phyloP scores from a whole-genome alignment of 1,140 invertebrate species.

The Thaumetopoea pityocampa region DNA sequence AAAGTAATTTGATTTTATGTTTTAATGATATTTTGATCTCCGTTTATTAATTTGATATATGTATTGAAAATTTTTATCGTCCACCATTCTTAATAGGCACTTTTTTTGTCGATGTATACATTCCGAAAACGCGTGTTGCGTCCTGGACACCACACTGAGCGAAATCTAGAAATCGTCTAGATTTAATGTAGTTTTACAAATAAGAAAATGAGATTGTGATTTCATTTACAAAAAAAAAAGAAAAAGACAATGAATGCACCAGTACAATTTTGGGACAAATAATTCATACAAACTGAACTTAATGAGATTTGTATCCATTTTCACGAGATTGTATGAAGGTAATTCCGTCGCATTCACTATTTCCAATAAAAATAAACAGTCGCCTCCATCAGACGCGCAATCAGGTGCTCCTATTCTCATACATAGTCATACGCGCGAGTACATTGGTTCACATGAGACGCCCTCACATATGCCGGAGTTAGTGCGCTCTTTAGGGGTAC shows the following conservation, averaged over 20 bases:
- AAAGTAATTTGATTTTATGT: no score
- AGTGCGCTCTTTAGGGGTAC: conserved; percentile 27
- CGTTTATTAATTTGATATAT: no score
- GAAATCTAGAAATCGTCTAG: no score
- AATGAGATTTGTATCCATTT: conserved; percentile 14
- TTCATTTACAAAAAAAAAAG: no score
- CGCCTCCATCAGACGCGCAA: conserved; percentile 51
- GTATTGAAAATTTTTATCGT: no score
- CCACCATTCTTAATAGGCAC: no score
- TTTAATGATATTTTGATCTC: no score
- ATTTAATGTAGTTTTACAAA: no score
- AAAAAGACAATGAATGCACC: background rate
- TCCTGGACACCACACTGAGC: no score
- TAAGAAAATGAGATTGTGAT: no score
- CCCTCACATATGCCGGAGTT: conserved; percentile 28
- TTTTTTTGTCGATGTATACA: no score
- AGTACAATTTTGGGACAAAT: conserved; percentile 12
- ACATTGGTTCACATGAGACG: conserved; percentile 21
- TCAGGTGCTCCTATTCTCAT: conserved; percentile 60
- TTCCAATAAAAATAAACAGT: conserved; percentile 43
- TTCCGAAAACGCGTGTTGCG: no score
- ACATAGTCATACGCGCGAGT: conserved; percentile 5
- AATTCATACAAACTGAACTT: conserved; percentile 19
- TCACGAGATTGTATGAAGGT: conserved; percentile 35
- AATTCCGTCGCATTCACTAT: conserved; percentile 31